Base-by-base conservation (phyloP, 2,888 invertebrate genomes). In the Philaethria dido region DNA sequence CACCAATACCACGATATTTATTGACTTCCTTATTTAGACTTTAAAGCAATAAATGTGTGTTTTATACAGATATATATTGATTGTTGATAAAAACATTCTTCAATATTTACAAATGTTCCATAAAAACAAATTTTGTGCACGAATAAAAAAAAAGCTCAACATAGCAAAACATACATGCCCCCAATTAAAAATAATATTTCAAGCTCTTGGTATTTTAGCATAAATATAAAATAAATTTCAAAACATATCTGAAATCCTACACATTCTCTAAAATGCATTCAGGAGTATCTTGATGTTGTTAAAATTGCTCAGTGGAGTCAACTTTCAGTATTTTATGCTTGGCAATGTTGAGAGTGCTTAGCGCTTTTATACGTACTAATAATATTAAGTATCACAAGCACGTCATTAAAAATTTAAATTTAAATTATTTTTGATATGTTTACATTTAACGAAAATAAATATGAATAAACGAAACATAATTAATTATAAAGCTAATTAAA, bases 301-400 rank as follows among this genome's bases (percentile, higher is more conserved):
- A 60, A 60, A 60, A 60, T 60, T 44, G 42, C 29, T 29, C 45
- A 29, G 25, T 44, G 59, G 42, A 60, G 59, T 60, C 59, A 45
- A 45, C 20, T 42, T 57, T 57, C 44, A 60, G 59, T 60, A 60
- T 60, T 29, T 60, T 14, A 45, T 60, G 13, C 18, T 13, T 59
- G 59, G 22, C 29, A 29, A 60, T 45, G 45, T 18, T 42, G 44
- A 60, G 45, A 60, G 44, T 60, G 45, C 59, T 60, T 44, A 60
- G 29, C 16, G 45, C 29, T 57, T 57, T 14, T 20, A 45, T 44
- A 45, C 45, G 42, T 54, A 45, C 18, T 25, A 42, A 16, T 42
- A n/a, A 22, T 48, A 33, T 42, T 36, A 57, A 44, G 59, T 18
- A 47, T 14, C 11, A 4, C 39, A 14, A 16, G 39, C 20, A 39